A percentile compares a stretch with the other conserved stretches of the same genome.
phyloP scores from a whole-genome alignment of 2,113 vertebrate species.

The Glareola pratincola region DNA sequence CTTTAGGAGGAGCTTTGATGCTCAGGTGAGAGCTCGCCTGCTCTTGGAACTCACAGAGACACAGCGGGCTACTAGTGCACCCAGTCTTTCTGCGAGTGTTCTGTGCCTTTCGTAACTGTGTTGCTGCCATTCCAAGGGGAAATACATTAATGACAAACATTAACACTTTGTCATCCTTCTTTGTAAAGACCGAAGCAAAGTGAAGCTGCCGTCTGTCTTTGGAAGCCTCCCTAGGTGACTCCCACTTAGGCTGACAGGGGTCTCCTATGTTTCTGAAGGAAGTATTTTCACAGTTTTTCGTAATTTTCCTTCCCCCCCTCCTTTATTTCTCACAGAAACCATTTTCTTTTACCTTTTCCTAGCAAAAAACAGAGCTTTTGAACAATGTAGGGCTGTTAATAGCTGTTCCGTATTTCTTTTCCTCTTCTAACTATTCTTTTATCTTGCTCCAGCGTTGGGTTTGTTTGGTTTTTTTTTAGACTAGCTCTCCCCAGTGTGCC shows the following conservation, averaged over 20 bases:
- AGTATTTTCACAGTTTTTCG: background rate
- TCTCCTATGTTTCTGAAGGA: background rate
- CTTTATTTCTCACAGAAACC: background rate
- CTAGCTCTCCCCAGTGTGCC: background rate
- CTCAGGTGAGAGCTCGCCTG: background rate
- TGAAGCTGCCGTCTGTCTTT: background rate
- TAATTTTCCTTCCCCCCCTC: background rate
- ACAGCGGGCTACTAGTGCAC: background rate
- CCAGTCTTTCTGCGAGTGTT: accelerated
- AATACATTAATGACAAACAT: background rate
- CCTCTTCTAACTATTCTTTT: background rate
- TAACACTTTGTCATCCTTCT: background rate
- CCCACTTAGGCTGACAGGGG: background rate
- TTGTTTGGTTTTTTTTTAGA: background rate
- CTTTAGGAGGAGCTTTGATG: background rate
- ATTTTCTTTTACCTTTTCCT: background rate
- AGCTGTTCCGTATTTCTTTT: background rate
- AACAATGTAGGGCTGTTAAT: background rate
- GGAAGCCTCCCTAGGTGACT: background rate
- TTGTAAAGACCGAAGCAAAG: background rate
- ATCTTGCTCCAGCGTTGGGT: background rate
- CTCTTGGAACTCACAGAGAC: background rate
- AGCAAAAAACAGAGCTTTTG: background rate
- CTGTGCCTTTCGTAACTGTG: background rate
- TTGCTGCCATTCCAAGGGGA: background rate